These are phyloP conservation scores for Matsumyia berberina DNA, from an alignment of 2,888 invertebrate species.

Conservation along the genomic window DNA sequence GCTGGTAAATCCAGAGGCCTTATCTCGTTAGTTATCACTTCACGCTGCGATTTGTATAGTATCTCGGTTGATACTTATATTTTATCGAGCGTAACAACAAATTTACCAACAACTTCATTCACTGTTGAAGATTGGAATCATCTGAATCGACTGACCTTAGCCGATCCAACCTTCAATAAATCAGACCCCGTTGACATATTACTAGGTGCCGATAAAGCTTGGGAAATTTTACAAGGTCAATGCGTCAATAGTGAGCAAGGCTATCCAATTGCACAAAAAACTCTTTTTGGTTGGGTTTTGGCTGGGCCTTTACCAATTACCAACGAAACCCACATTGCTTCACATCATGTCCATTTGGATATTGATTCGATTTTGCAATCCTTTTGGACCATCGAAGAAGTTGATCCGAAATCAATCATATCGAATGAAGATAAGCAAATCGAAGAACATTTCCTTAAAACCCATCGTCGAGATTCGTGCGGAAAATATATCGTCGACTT, in stretches of 20 bases:
- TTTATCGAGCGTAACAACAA: conserved; percentile 12
- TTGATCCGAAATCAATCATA: neutral
- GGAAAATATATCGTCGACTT: conserved; percentile 49
- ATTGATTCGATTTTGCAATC: conserved; percentile 20
- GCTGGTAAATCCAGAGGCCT: conserved; percentile 18
- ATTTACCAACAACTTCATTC: conserved; percentile 11
- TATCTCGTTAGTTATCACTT: neutral
- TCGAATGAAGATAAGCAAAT: conserved; percentile 26
- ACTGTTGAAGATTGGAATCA: conserved; percentile 35
- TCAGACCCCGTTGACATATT: conserved; percentile 59
- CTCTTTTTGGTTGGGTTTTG: conserved; percentile 65
- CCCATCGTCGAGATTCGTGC: conserved; percentile 26
- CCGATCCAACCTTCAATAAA: conserved; percentile 60
- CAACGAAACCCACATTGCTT: neutral
- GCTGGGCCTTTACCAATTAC: conserved; percentile 40
- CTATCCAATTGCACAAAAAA: conserved; percentile 54
- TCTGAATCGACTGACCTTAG: conserved; percentile 42
- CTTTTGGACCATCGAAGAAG: conserved; percentile 25
- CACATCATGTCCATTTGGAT: conserved; percentile 27
- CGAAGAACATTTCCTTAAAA: conserved; percentile 53
- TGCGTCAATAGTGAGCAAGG: neutral
- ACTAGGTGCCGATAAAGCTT: conserved; percentile 55
- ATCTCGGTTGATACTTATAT: conserved; percentile 33
- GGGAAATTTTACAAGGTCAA: conserved; percentile 55
- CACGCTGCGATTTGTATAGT: conserved; percentile 8